A percentile compares a stretch with the other conserved stretches of the same genome.
Conservation (phyloP, 2,797 vertebrate genomes). For the Atherinosoma microstoma region DNA sequence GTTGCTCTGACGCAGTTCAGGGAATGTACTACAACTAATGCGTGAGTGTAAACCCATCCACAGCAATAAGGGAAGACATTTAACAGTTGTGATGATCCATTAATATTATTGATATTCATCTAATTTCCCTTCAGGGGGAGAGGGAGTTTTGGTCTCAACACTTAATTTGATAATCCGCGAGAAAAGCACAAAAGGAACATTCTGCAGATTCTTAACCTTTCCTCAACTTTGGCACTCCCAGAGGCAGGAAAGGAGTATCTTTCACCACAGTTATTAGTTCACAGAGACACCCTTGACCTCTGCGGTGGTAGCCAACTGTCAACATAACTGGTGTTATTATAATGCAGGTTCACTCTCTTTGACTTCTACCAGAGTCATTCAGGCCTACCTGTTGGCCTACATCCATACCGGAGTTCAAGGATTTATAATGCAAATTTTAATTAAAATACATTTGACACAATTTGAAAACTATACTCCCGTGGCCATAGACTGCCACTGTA, state of each 20-base stretch:
- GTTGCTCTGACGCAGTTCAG: constrained; percentile 65
- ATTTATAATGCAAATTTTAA: constrained; percentile 28
- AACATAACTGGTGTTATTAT: constrained; percentile 79
- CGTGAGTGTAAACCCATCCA: constrained; percentile 38
- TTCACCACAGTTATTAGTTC: constrained; percentile 84
- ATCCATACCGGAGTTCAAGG: constrained; percentile 17
- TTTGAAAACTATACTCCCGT: background rate
- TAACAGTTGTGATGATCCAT: constrained; percentile 59
- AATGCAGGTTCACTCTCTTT: constrained; percentile 70
- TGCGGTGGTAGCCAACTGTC: constrained; percentile 78
- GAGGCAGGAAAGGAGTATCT: constrained; percentile 83
- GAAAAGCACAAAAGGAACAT: constrained; percentile 81
- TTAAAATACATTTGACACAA: constrained; percentile 17
- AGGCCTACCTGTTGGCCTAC: constrained; percentile 42
- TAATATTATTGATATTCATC: constrained; percentile 71
- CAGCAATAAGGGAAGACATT: constrained; percentile 43
- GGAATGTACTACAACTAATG: constrained; percentile 44
- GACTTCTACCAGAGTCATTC: constrained; percentile 58
- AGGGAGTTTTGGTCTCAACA: constrained; percentile 75
- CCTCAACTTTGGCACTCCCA: constrained; percentile 82
- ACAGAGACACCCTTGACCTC: constrained; percentile 81
- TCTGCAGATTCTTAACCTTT: constrained; percentile 84
- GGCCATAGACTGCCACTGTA: background rate
- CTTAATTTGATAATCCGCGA: constrained; percentile 83
- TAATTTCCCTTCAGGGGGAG: constrained; percentile 66